Percentiles rank a stretch among this genome's conserved stretches.
These are phyloP conservation scores for Channallabes apus DNA, from an alignment of 2,797 vertebrate species.

Conservation along the genomic window DNA sequence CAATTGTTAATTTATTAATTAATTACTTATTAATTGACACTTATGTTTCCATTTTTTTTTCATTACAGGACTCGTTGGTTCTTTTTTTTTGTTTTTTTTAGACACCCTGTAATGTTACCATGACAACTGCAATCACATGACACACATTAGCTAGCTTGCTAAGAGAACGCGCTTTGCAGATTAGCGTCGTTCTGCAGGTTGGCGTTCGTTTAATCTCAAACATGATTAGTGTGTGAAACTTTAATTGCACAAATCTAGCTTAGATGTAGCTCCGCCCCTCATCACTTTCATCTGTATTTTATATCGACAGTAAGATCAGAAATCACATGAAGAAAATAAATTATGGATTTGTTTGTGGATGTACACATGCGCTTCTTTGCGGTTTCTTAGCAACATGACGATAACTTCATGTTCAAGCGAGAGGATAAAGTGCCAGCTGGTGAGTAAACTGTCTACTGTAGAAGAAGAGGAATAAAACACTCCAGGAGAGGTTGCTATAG, in stretches of 20 bases:
- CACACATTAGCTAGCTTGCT: neutral
- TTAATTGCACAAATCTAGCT: neutral
- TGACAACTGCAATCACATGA: neutral
- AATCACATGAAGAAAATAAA: neutral
- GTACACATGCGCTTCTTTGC: too few species aligned
- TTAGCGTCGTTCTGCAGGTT: too few species aligned
- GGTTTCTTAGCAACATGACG: too few species aligned
- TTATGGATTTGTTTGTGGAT: neutral
- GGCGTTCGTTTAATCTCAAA: neutral
- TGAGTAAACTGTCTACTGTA: too few species aligned
- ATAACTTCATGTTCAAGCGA: neutral
- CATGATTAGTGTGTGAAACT: neutral
- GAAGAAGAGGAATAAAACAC: slow-evolving; percentile 1
- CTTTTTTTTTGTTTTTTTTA: neutral
- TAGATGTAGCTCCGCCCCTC: neutral
- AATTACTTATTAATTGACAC: neutral
- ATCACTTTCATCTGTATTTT: neutral
- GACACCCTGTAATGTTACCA: neutral
- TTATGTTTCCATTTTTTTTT: neutral
- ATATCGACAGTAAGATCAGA: neutral
- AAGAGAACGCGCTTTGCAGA: neutral
- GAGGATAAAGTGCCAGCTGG: neutral
- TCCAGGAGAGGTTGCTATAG: neutral
- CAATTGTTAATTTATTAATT: neutral
- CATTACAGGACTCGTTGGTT: neutral